Evolutionary conservation across 2,113 vertebrate species (phyloP), one percentile per base, ranked within the genome.

Genomic region (Kryptolebias marmoratus): DNA sequence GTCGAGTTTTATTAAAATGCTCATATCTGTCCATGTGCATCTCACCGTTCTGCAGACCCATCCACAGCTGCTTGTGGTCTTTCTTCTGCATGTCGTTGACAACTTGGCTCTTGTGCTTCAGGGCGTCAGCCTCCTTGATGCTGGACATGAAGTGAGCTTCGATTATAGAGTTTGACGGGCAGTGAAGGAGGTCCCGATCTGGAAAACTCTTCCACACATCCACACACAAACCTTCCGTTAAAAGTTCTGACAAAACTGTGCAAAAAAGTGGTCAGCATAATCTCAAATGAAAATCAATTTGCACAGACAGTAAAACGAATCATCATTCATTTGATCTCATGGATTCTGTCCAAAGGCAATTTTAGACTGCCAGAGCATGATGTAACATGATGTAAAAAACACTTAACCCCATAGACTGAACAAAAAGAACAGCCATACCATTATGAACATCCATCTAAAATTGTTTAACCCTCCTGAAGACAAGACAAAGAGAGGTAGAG

Each of bases 81-180:
- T 99, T 99, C 82, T 98, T 99, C 93, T 99, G 98, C 98, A 99
- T 99, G 91, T 99, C 98, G 81, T 99, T 99, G 84, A 99, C 95
- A 42, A 99, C 95, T 93, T 98, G 97, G 85, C 98, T 95, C 94
- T 99, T 99, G 93, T 99, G 98, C 88, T 99, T 99, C 68, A 99
- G 94, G 64, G 96, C 95, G 85, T 99, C 98, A n/a, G 98, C 97
- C 94, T 99, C 98, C 91, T 99, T 99, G 91, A 99, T 95, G 90
- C 95, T 93, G 75, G 97, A 97, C 98, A 99, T 99, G 90, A 99
- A 99, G 93, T 99, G 98, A 66, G 97, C 97, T 92, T 99, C 98
- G 66, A 99, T 92, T 82, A 95, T 94, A 56, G 97, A 96, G 88
- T 95, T 97, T 63, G 96, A 96, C 30, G 91, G 87, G 90, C 98